phyloP scores from a whole-genome alignment of 1,140 invertebrate genomes.

The Mya arenaria region DNA sequence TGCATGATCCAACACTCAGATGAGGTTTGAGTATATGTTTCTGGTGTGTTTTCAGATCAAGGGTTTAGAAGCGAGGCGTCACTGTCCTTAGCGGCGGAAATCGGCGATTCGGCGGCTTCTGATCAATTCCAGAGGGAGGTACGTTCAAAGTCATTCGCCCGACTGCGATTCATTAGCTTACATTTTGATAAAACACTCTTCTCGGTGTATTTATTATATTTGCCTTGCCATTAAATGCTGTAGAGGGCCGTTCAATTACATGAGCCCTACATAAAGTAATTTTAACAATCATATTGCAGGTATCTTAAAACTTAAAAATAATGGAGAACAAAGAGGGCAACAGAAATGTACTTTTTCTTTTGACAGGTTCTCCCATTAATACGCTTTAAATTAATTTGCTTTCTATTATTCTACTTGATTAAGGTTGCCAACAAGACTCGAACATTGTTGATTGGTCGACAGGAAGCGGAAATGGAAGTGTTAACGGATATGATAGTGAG shows the following conservation, averaged over 20 bases:
- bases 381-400: neutral
- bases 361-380: neutral
- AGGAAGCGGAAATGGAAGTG: conserved; percentile 75
- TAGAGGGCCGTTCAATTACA: neutral
- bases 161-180: neutral
- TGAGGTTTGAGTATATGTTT: too few species aligned
- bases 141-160: neutral
- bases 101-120: conserved; percentile 54
- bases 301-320: too few species aligned
- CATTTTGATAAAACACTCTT: neutral
- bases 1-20: too few species aligned
- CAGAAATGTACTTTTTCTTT: neutral
- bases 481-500: conserved; percentile 67
- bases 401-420: neutral
- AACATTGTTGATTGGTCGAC: conserved; percentile 68
- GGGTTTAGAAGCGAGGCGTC: too few species aligned
- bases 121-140: conserved; percentile 67
- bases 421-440: conserved; percentile 73
- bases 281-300: too few species aligned
- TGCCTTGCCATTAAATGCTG: neutral
- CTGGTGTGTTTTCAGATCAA: too few species aligned
- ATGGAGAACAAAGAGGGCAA: too few species aligned
- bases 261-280: neutral
- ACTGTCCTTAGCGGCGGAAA: conserved; percentile 57
- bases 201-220: neutral